Evolutionary conservation across 2,888 invertebrate genomes (phyloP).

Genomic region (Leucophenga montana): DNA sequence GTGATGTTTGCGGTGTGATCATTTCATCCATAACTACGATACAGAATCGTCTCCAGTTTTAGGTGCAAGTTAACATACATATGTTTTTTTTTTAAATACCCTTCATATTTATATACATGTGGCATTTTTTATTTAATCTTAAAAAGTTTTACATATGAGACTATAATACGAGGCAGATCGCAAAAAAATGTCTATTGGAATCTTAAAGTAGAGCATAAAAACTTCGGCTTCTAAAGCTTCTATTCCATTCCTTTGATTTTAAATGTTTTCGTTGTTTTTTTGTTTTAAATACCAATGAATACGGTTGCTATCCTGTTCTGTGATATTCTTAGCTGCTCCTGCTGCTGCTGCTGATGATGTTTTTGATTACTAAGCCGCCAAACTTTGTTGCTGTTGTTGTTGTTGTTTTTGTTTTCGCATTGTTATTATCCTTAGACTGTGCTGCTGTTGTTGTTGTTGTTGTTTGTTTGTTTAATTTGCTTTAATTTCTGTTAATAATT

Average conservation of each 20-base stretch:
- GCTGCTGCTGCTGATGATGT: slow-evolving; percentile 33
- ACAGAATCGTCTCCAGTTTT: too few relatives aligned
- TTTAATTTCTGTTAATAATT: slow-evolving; percentile 66
- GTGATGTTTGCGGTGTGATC: too few relatives aligned
- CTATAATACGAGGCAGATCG: too few relatives aligned
- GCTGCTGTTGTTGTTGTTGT: slow-evolving; percentile 16
- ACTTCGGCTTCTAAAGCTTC: background rate
- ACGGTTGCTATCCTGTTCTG: background rate
- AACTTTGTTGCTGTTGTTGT: slow-evolving; percentile 18
- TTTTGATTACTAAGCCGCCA: slow-evolving; percentile 40
- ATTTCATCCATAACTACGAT: too few relatives aligned
- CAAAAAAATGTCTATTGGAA: too few relatives aligned
- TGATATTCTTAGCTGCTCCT: slow-evolving; percentile 17
- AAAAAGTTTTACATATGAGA: too few relatives aligned
- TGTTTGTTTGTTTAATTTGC: slow-evolving; percentile 52
- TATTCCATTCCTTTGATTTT: background rate
- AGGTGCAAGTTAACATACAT: too few relatives aligned
- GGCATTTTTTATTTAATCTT: too few relatives aligned
- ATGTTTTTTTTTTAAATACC: too few relatives aligned
- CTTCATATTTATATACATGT: too few relatives aligned
- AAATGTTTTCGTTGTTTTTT: background rate
- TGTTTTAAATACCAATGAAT: background rate
- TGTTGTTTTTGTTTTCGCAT: slow-evolving; percentile 11
- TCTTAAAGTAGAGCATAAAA: too few relatives aligned
- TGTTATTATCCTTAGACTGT: too few relatives aligned